Evolutionary conservation across 1,140 invertebrate species (phyloP), one percentile per base, ranked within the genome.

Genomic region (Drosophila auraria): DNA sequence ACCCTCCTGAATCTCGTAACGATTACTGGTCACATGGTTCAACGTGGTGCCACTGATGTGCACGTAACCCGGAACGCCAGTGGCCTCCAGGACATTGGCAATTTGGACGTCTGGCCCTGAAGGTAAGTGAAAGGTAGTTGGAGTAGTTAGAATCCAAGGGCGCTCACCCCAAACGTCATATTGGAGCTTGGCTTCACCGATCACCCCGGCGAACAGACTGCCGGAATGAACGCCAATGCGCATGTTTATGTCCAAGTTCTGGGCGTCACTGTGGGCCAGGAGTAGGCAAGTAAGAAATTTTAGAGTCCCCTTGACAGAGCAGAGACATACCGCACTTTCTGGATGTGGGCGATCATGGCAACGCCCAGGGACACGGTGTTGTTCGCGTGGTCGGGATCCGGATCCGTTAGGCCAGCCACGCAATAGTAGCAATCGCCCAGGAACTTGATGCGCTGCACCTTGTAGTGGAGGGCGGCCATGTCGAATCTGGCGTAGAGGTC

Each of bases 141-240:
- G 20, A 20, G 20, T 42, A 9, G 6, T 38, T 6, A 20, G 20
- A 1, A 4, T 15, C 0, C 1, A 3, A 15, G 25, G 5, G 0
- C 9, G 25, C 72, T 40, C 38, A 12, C 97, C 98, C 98, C 98
- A 99, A 77, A 99, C 96, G 92, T 99, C 98, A 91, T 96, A 99
- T 93, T 99, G 98, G 96, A 98, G 98, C 93, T 99, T 99, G 49
- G 96, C 95, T 2, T 96, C 95, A 0, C 98, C 98, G 30, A 99
- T 95, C 3, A 99, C 95, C 1, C 98, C 98, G 62, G 97, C 97
- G 11, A 98, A 94, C 44, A 99, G 97, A 82, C 95, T 96, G 0
- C 98, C 98, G 17, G 97, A 97, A 93, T 99, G 98, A 2, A 99
- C 95, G 0, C 98, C 98, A 73, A 99, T 99, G 78, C 98, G 94